A percentile compares a stretch with the other conserved stretches of the same genome.
Evolutionary conservation across 2,888 invertebrate species (phyloP).

Genomic region (Oscheius sp.): DNA sequence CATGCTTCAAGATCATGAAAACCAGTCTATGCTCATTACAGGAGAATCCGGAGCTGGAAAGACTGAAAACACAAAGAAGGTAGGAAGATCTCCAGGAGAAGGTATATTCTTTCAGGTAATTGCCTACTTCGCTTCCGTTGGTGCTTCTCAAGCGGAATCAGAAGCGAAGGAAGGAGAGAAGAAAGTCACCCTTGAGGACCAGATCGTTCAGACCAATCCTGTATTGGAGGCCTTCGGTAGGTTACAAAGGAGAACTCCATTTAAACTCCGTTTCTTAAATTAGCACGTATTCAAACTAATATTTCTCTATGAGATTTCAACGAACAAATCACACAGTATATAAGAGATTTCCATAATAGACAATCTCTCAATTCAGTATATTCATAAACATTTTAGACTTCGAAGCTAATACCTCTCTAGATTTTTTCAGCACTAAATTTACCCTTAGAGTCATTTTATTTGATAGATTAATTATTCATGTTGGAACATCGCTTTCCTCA

Average conservation of each 20-base stretch:
- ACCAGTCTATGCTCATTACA: conserved; percentile 91
- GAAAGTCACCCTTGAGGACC: conserved; percentile 96
- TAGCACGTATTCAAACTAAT: too few relatives aligned
- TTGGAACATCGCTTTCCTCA: too few relatives aligned
- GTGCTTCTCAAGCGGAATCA: conserved; percentile 74
- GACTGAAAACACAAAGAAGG: conserved; percentile 90
- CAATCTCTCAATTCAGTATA: too few relatives aligned
- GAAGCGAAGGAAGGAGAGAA: conserved; percentile 77
- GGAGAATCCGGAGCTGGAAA: conserved; percentile 99
- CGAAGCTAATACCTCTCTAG: too few relatives aligned
- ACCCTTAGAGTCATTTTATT: too few relatives aligned
- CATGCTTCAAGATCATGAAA: conserved; percentile 82
- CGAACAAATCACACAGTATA: too few relatives aligned
- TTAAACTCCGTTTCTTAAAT: too few relatives aligned
- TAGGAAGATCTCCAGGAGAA: conserved; percentile 84
- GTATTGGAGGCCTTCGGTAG: conserved; percentile 96
- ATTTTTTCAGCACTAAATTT: too few relatives aligned
- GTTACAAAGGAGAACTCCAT: too few relatives aligned
- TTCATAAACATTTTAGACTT: conserved; percentile 67
- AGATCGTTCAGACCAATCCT: conserved; percentile 98
- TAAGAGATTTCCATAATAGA: too few relatives aligned
- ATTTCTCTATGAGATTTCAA: too few relatives aligned
- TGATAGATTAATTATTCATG: too few relatives aligned
- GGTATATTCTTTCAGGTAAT: conserved; percentile 81
- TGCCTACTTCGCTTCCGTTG: conserved; percentile 86